Percentiles rank a stretch among this genome's conserved stretches.
phyloP scores from a whole-genome alignment of 2,888 invertebrate species.

The Aradus depressus region DNA sequence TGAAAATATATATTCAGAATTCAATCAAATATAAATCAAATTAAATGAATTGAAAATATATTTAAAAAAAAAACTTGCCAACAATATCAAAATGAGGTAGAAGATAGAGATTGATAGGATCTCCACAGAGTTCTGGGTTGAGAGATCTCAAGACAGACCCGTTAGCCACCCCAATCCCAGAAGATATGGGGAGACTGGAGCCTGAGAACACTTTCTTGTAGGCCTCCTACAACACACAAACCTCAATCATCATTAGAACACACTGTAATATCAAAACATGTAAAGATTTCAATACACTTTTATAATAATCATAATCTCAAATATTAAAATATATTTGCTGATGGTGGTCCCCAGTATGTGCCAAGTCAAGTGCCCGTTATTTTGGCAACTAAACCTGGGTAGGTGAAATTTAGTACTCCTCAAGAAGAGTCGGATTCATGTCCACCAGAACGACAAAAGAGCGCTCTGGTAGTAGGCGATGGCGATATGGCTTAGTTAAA shows the following conservation, averaged over 20 bases:
- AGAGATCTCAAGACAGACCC: conserved; percentile 42
- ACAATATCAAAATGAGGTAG: conserved; percentile 49
- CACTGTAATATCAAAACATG: too few species aligned
- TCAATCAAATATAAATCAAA: neutral
- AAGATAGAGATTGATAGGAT: conserved; percentile 56
- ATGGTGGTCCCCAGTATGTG: too few species aligned
- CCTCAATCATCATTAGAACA: neutral
- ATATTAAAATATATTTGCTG: too few species aligned
- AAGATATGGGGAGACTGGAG: conserved; percentile 53
- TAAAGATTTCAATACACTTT: too few species aligned
- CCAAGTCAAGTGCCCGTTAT: too few species aligned
- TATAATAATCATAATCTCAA: too few species aligned
- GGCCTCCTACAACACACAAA: conserved; percentile 35
- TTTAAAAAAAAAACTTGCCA: conserved; percentile 32
- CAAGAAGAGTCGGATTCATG: too few species aligned
- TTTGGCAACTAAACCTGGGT: too few species aligned
- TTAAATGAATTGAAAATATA: conserved; percentile 2
- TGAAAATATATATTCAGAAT: conserved; percentile 39
- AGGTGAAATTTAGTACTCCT: too few species aligned
- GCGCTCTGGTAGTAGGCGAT: too few species aligned
- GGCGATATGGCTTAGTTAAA: too few species aligned
- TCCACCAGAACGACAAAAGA: too few species aligned
- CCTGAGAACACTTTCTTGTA: conserved; percentile 47
- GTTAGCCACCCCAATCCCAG: conserved; percentile 52
- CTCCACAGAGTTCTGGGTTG: conserved; percentile 42